These are phyloP conservation scores for Stramonita haemastoma DNA, from an alignment of 2,888 invertebrate species.

Conservation along the genomic window DNA sequence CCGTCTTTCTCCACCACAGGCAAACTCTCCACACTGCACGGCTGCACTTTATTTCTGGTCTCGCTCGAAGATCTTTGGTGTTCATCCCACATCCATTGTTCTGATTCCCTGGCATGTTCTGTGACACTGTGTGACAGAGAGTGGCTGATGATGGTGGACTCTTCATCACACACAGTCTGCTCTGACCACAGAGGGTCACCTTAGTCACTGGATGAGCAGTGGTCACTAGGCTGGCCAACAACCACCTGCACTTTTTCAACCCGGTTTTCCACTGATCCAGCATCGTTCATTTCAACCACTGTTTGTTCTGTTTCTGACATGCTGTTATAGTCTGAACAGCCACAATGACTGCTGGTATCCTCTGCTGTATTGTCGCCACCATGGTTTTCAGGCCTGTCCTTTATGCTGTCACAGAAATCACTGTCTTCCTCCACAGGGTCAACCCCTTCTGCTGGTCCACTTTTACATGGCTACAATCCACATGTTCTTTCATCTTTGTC, in stretches of 20 bases:
- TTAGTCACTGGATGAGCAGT: not conserved
- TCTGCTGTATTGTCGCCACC: too few relatives aligned
- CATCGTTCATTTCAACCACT: too few relatives aligned
- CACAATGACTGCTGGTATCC: too few relatives aligned
- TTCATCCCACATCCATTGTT: not conserved
- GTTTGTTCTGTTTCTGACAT: too few relatives aligned
- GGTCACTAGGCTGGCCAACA: not conserved
- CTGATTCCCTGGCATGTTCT: not conserved
- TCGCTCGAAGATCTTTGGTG: not conserved
- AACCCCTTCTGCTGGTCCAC: too few relatives aligned
- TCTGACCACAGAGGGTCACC: not conserved
- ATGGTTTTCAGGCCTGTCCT: too few relatives aligned
- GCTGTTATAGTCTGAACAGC: too few relatives aligned
- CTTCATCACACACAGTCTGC: constrained; percentile 9
- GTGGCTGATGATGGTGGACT: not conserved
- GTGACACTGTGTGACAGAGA: not conserved
- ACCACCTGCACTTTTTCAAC: not conserved
- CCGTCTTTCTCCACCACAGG: constrained; percentile 5
- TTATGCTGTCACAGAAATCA: too few relatives aligned
- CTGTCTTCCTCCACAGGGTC: too few relatives aligned
- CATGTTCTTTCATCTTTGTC: too few relatives aligned
- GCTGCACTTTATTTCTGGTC: not conserved
- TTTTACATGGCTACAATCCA: too few relatives aligned
- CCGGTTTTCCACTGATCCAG: too few relatives aligned
- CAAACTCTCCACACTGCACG: not conserved